phyloP scores from a whole-genome alignment of 1,140 invertebrate species.

The Diorhabda carinulata region DNA sequence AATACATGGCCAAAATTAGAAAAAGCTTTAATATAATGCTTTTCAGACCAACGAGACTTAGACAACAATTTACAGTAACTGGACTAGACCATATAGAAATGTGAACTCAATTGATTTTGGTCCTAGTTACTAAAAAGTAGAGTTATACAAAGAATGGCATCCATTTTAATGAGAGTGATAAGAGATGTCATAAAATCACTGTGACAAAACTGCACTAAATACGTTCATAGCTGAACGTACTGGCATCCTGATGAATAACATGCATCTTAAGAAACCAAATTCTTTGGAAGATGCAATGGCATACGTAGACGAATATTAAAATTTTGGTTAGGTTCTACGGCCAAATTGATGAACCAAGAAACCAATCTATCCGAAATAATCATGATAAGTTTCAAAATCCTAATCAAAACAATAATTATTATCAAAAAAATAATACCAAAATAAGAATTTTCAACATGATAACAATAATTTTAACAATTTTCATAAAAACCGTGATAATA shows the following conservation, averaged over 20 bases:
- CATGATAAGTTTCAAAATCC: background rate
- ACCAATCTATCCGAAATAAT: background rate
- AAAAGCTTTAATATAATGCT: background rate
- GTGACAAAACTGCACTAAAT: conserved; percentile 5
- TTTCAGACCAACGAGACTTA: conserved; percentile 9
- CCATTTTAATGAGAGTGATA: background rate
- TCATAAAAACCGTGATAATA: no score
- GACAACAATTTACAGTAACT: conserved; percentile 7
- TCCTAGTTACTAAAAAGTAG: conserved; percentile 6
- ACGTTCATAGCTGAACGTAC: conserved; percentile 1
- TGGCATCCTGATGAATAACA: conserved; percentile 9
- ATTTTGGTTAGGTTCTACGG: background rate
- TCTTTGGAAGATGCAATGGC: background rate
- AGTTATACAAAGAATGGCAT: conserved; percentile 9
- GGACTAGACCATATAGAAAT: conserved; percentile 4
- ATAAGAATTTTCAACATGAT: background rate
- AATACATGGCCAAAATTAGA: conserved; percentile 4
- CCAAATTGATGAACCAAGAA: no score
- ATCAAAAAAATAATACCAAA: conserved; percentile 2
- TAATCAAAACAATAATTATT: background rate
- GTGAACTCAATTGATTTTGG: conserved; percentile 14
- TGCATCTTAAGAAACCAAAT: background rate
- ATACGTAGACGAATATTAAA: background rate
- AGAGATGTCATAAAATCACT: background rate
- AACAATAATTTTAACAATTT: background rate